Base-by-base conservation (phyloP, 1,140 invertebrate genomes). In the Goniozus legneri region DNA sequence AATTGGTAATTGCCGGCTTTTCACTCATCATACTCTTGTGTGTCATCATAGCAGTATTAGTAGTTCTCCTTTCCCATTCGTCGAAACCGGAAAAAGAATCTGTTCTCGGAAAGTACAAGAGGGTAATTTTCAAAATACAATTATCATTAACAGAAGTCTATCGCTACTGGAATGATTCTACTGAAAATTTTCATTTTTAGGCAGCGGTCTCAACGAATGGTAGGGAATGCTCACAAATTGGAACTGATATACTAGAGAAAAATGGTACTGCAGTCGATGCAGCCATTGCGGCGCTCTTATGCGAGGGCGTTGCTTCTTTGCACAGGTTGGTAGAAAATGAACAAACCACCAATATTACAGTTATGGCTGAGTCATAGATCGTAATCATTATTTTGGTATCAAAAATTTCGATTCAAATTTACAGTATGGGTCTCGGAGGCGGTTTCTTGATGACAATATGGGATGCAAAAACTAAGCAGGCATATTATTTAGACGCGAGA, bases 251-350 rank as follows among this genome's bases (percentile, higher is more conserved):
- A 12, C 61, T 92, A 2, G 54, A 77, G 30, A 75, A 76, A 44
- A 83, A 83, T 46, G 91, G 92, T 2, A 85, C 82, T 36, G 90
- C 88, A 3, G 87, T 90, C 0, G 92, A 95, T 75, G 87, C 89
- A 2, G 86, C 88, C 0, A 87, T 95, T 32, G 85, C 87, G 0
- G 71, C 85, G 1, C 65, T 90, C 33, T 79, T 95, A n/a, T 95
- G 92, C 65, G 84, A 91, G 62, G 89, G 90, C 0, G 81, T 93
- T 1, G 79, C 90, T 3, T 87, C 91, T 59, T 75, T 85, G 3
- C 86, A 93, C 59, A 87, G 72, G 74, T 76, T 47, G 16, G 36
- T 19, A 15, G 22, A 8, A 55, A n/a, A n/a, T n/a, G n/a, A n/a
- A n/a, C n/a, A n/a, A n/a, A n/a, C n/a, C n/a, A n/a, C n/a, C n/a